Base-by-base conservation (phyloP, 1,140 invertebrate genomes). In the Trichonephila inaurata region DNA sequence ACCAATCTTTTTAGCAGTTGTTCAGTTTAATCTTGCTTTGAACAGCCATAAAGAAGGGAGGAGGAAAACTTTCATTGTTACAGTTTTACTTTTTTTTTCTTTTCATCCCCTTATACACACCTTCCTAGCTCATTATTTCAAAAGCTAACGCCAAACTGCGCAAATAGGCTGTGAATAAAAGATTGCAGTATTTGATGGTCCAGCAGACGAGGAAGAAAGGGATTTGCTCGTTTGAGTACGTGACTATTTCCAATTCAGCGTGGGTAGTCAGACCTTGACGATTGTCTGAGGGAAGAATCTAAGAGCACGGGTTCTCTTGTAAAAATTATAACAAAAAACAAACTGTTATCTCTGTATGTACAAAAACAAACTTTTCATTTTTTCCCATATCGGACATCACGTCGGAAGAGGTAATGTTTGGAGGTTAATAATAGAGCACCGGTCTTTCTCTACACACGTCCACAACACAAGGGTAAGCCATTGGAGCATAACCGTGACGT, bases 231-330 rank as follows among this genome's bases (percentile, higher is more conserved):
- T 60, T 64, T 64, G 24, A 64, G 40, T 88, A 88, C 86, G 86
- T 88, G 86, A 88, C 86, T 33, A 64, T 10, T 83, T 83, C 10
- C 60, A 88, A 64, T 88, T 40, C 60, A n/a, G 61, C 86, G 86
- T 62, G 86, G 86, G 86, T 64, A 64, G 86, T 64, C 86, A 64
- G 86, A 88, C 86, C 86, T 88, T 88, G 86, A 88, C 24, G 82
- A 10, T 58, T 33, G 82, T 83, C 82, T 83, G 51, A 60, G 44
- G n/a, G 72, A 77, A 77, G 28, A 44, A 60, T 51, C 82, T 51
- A 28, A 83, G 82, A 14, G 82, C 82, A 83, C 19, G 44, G 82
- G 21, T 24, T 83, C 44, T 51, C 62, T 85, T 60, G 44, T 58
- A 28, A 85, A 85, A 85, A 60, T 12, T 85, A 61, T 61, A 58